Base-by-base conservation (phyloP, 1,140 invertebrate species). In the Macrobrachium nipponense region DNA sequence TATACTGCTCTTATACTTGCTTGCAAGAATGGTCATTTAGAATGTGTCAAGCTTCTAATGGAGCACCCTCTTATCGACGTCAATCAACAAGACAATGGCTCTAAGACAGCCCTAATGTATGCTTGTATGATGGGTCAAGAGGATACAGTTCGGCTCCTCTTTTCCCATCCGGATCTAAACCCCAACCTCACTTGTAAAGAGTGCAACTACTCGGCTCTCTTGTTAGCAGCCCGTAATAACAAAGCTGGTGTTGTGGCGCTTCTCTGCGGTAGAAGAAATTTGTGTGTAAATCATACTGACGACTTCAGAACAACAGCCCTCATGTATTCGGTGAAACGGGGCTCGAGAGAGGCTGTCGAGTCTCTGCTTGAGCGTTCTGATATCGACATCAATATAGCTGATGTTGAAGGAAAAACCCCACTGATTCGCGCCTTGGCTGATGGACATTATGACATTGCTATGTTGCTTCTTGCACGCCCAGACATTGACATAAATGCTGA, bases 1-100 rank as follows among this genome's bases (percentile, higher is more conserved):
- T 97, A 96, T 86, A 97, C 97, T 0, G 96, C 97, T 5, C 91
- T 98, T 36, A 98, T 98, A 96, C 97, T 97, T 91, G 97, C 97
- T 15, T 95, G 96, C 23, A 97, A 98, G 90, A 97, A 98, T 91
- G 97, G 97, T 5, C 95, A 97, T 89, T 93, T 94, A 11, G 96
- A 97, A 76, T 95, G 98, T 88, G 96, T 97, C 10, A 95, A 95
- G 90, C 92, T 95, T 77, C 92, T 98, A 17, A 91, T 98, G 59
- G 93, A 94, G 68, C 94, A 96, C 88, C 93, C 95, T 2, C 95
- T 96, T 84, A 96, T 96, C 91, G 96, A 98, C 92, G 94, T 96
- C 7, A 93, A 94, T 44, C 93, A 98, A 82, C 93, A 93, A 62
- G 97, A 98, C 92, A 94, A 96, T 51, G 97, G 98, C 92, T 96